Percentiles rank a stretch among this genome's conserved stretches.
Conservation (phyloP, 2,797 vertebrate genomes). For the Vultur gryphus region DNA sequence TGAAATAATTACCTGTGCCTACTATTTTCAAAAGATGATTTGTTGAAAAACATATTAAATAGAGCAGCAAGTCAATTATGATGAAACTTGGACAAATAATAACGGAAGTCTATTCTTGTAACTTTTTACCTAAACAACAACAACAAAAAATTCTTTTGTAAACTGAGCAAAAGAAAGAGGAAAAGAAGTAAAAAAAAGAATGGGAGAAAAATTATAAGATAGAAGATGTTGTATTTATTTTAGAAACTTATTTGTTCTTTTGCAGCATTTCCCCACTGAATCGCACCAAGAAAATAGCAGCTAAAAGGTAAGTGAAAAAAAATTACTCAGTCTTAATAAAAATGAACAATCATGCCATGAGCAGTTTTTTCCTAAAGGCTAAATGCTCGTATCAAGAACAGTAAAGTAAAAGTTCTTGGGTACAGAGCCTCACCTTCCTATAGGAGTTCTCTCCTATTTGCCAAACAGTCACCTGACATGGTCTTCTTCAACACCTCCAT, state of each 20-base stretch:
- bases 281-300: neutral
- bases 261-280: neutral
- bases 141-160: neutral
- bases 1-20: constrained; percentile 53
- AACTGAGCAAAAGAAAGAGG: neutral
- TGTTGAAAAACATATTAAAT: constrained; percentile 73
- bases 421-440: neutral
- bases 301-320: neutral
- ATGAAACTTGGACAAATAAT: constrained; percentile 74
- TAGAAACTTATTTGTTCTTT: neutral
- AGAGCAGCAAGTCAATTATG: constrained; percentile 69
- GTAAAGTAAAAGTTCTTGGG: neutral
- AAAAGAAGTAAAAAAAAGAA: neutral
- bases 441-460: neutral
- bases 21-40: constrained; percentile 70
- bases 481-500: neutral
- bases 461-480: neutral
- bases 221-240: neutral
- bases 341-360: neutral
- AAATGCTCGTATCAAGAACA: neutral
- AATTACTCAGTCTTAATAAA: neutral
- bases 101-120: constrained; percentile 74
- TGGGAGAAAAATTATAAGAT: neutral
- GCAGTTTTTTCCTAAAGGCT: neutral
- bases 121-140: constrained; percentile 61